Evolutionary conservation across 2,888 invertebrate genomes (phyloP), one percentile per base, ranked within the genome.

Genomic region (Trissoscelio sp.): DNA sequence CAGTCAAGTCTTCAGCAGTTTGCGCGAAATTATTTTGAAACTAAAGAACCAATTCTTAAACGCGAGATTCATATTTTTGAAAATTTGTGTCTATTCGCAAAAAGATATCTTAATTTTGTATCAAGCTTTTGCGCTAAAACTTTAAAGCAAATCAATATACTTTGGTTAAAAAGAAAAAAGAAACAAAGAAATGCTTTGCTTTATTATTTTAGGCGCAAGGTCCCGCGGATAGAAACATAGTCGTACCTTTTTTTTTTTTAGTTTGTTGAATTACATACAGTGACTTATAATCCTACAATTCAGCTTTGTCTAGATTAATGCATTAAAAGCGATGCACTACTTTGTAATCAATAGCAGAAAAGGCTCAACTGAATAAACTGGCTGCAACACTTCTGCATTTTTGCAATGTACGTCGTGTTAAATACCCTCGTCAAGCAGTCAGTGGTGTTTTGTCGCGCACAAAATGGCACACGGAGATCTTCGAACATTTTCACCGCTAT

Each of bases 381-480:
- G 81, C 83, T 84, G 84, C 84, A 85, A 84, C 78, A 84, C 84
- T 85, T 84, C 83, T 83, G 84, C 83, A 82, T 84, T 84, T 83
- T 84, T 74, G 69, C 12, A 64, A 69, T 79, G 75, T 79, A 73
- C 60, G 75, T 79, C 62, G 81, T 73, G 69, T 75, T 81, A 24
- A 69, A 7, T 44, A 44, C 11, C 48, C 60, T 58, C 58, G 11
- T 66, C 67, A 58, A 79, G 81, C 83, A 81, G 75, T 75, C 75
- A 62, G 70, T n/a, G n/a, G n/a, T 39, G 42, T 55, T 75, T 58
- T 55, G 55, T 79, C 79, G 81, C 79, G 81, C 83, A 82, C 83
- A 82, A 79, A 82, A 69, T 39, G 37, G 42, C 67, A 69, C 72
- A 69, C 11, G 9, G 46, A 53, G 46, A 62, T 22, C 66, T 55